Conservation (phyloP, 2,797 vertebrate genomes). For the Macropodus opercularis region DNA sequence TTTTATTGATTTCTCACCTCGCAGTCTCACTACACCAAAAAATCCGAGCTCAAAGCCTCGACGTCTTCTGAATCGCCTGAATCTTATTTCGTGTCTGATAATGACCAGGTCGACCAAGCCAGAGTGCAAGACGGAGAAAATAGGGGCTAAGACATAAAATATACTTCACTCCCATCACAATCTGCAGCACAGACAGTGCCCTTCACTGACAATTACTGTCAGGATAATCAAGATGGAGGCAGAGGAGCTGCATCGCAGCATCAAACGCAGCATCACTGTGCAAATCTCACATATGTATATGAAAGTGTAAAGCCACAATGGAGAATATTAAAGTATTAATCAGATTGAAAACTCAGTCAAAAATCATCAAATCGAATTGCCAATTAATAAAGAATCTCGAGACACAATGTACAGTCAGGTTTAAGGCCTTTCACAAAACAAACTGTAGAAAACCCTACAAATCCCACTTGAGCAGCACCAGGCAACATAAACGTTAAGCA, state of each 20-base stretch:
- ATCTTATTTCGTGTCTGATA: constrained; percentile 48
- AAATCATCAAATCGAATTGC: neutral
- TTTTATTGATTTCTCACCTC: constrained; percentile 57
- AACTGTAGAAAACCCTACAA: too few species aligned
- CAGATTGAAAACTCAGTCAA: neutral
- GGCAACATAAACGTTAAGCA: too few species aligned
- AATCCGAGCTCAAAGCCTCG: constrained; percentile 30
- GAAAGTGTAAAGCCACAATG: constrained; percentile 20
- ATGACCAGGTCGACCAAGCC: constrained; percentile 11
- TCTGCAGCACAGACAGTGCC: neutral
- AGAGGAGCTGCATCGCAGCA: constrained; percentile 18
- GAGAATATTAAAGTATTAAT: constrained; percentile 1
- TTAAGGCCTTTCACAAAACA: too few species aligned
- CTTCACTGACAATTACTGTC: constrained; percentile 29
- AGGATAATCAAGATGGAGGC: constrained; percentile 25
- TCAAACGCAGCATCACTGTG: neutral
- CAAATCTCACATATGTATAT: constrained; percentile 11
- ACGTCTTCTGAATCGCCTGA: constrained; percentile 20
- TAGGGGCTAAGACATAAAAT: constrained; percentile 3
- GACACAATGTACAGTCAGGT: too few species aligned
- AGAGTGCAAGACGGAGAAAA: constrained; percentile 5
- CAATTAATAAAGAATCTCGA: neutral
- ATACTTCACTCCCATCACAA: constrained; percentile 9
- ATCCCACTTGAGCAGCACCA: too few species aligned
- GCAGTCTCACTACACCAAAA: constrained; percentile 23